Evolutionary conservation across 2,113 vertebrate species (phyloP).

Genomic region (Amazona guildingii): DNA sequence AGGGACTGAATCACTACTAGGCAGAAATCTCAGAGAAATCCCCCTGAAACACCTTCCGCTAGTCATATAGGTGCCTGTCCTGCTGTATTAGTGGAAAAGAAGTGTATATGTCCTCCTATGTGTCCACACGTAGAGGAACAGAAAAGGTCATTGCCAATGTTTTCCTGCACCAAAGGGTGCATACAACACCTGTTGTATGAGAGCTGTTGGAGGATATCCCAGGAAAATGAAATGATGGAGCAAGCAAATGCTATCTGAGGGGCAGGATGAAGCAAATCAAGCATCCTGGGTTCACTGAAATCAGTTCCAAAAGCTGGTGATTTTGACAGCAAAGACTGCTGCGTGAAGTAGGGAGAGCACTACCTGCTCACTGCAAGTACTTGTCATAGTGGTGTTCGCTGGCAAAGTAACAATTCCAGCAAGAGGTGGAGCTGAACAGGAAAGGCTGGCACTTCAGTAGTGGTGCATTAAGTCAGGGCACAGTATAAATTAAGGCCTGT

Average conservation of each 20-base stretch:
- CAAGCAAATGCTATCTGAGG: not conserved
- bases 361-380: not conserved
- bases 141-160: rapidly evolving
- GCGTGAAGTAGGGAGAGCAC: rapidly evolving
- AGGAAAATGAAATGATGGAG: not conserved
- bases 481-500: not conserved
- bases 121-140: not conserved
- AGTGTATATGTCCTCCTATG: rapidly evolving
- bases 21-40: not conserved
- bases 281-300: not conserved
- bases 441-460: rapidly evolving
- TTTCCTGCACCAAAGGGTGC: not conserved
- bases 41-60: not conserved
- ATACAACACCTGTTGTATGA: not conserved
- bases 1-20: not conserved
- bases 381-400: rapidly evolving
- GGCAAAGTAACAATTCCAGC: rapidly evolving
- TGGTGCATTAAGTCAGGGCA: not conserved
- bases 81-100: not conserved
- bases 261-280: not conserved
- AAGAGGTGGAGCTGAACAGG: rapidly evolving
- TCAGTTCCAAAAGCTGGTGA: not conserved
- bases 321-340: not conserved
- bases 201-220: not conserved
- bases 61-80: not conserved